Conservation (phyloP, 2,888 invertebrate genomes). For the Nemotelus pantherinus region DNA sequence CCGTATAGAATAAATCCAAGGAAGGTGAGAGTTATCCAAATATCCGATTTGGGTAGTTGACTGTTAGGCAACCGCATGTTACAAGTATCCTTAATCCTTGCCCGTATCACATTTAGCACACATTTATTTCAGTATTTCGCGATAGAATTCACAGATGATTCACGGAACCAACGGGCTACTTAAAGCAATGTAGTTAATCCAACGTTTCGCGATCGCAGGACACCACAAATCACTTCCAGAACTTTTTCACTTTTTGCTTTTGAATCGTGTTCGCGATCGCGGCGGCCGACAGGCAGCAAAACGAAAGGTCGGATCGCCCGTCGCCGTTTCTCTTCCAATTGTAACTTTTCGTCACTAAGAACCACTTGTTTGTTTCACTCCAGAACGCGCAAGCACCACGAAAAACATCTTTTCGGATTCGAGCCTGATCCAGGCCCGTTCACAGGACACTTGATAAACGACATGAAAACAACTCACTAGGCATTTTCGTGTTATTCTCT, state of each 20-base stretch:
- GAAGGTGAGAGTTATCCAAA: constrained; percentile 58
- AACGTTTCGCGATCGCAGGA: not conserved
- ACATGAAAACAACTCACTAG: not conserved
- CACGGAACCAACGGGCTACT: not conserved
- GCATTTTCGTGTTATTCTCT: not conserved
- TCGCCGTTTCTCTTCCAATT: not conserved
- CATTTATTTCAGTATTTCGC: constrained; percentile 42
- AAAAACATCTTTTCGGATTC: constrained; percentile 6
- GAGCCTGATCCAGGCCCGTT: not conserved
- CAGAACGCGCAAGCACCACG: not conserved
- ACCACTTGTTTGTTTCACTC: constrained; percentile 27
- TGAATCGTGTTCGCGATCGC: constrained; percentile 13
- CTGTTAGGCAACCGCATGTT: constrained; percentile 58
- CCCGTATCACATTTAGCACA: constrained; percentile 51
- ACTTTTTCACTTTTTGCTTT: constrained; percentile 20
- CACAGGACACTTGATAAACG: not conserved
- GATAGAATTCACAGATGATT: not conserved
- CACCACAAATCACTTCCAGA: constrained; percentile 20
- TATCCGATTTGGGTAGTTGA: constrained; percentile 59
- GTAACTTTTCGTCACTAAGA: not conserved
- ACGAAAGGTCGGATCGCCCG: constrained; percentile 19
- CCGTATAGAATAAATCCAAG: constrained; percentile 51
- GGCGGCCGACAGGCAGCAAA: constrained; percentile 17
- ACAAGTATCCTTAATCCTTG: constrained; percentile 46
- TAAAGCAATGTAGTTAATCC: too few species aligned